A percentile compares a stretch with the other conserved stretches of the same genome.
These are phyloP conservation scores for Ectobius pallidus DNA, from an alignment of 2,888 invertebrate species.

Conservation along the genomic window DNA sequence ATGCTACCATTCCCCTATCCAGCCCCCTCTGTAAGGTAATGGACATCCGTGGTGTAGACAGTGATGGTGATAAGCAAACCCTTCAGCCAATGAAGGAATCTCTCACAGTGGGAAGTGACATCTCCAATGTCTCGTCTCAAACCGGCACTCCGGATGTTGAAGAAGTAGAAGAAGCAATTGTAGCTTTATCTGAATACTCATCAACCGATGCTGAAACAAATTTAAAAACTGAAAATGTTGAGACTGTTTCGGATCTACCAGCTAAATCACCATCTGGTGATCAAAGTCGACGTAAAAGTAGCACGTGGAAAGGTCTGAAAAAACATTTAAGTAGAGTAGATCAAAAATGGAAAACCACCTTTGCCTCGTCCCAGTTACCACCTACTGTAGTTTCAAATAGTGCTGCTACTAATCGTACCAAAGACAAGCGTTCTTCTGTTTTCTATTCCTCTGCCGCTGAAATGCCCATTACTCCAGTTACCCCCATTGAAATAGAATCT, in stretches of 20 bases:
- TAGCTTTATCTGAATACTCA: conserved; percentile 12
- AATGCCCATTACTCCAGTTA: not conserved
- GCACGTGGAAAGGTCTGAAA: conserved; percentile 75
- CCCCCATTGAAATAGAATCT: conserved; percentile 19
- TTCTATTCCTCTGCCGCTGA: conserved; percentile 31
- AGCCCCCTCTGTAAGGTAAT: conserved; percentile 38
- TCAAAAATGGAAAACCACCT: conserved; percentile 72
- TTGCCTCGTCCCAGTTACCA: conserved; percentile 50
- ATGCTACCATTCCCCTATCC: conserved; percentile 40
- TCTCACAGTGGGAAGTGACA: conserved; percentile 5
- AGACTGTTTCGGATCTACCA: conserved; percentile 24
- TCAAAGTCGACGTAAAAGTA: conserved; percentile 35
- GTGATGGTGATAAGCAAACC: conserved; percentile 13
- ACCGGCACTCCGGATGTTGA: conserved; percentile 39
- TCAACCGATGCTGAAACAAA: not conserved
- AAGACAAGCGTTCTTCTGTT: conserved; percentile 30
- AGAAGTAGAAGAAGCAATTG: conserved; percentile 46
- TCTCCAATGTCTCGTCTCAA: conserved; percentile 37
- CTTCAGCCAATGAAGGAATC: conserved; percentile 20
- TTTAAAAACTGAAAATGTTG: not conserved
- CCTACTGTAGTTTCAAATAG: not conserved
- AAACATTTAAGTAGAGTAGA: conserved; percentile 82
- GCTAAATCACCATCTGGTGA: conserved; percentile 4
- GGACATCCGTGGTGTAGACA: conserved; percentile 15
- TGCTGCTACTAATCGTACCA: not conserved